Evolutionary conservation across 2,797 vertebrate species (phyloP), one percentile per base, ranked within the genome.

Genomic region (Gastrophryne carolinensis): DNA sequence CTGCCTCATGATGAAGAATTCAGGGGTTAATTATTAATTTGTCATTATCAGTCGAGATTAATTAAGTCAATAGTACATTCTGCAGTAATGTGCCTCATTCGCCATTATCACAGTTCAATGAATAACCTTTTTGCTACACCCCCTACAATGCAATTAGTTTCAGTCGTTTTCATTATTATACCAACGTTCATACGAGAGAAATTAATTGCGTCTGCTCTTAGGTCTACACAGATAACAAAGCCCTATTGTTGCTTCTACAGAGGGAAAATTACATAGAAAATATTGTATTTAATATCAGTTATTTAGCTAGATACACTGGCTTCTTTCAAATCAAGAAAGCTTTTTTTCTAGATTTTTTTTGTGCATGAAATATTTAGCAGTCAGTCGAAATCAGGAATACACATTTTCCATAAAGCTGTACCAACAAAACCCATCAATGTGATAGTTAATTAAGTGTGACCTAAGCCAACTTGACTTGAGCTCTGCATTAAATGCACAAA

Each of bases 401-500:
- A 85, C 80, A 68, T 88, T 89, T 89, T 86, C 87, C 73, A 71
- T 85, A 84, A 86, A 85, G 84, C 85, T 82, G 44, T 77, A 85
- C 83, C 58, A 67, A 82, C 83, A 83, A 80, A 82, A 79, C 84
- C 90, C 90, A 90, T 91, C 87, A 87, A 79, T 84, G 85, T 87
- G 83, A 85, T 90, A 88, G 87, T 87, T 88, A 89, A 92, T 92
- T 91, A 90, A 91, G 88, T 90, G 84, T 90, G 90, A 91, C 91
- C 88, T 88, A 90, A 91, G 92, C 88, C 88, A 90, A 90, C 87
- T 86, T 90, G 88, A 88, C 91, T 91, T 89, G 88, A 92, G 87
- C 88, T 91, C 87, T 79, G 86, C 89, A 92, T 92, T 92, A 94
- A 93, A 92, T 90, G 90, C 89, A 89, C 85, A 91, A 90, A 92